Evolutionary conservation across 2,113 vertebrate species (phyloP).

Genomic region (Stegostoma tigrinum): DNA sequence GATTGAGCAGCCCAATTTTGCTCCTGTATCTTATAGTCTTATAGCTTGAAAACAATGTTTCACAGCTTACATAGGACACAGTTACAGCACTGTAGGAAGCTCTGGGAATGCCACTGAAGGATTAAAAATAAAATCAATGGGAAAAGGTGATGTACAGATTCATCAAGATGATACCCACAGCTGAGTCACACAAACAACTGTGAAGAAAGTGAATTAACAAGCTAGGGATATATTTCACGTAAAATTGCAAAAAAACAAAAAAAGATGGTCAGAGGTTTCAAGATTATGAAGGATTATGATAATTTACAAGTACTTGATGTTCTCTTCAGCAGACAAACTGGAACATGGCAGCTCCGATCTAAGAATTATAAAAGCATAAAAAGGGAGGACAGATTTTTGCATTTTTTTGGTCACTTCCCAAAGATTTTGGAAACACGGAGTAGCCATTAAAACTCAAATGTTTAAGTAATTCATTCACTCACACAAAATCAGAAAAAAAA

Average conservation of each 20-base stretch:
- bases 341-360: neutral
- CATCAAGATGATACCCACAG: neutral
- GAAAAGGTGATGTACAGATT: neutral
- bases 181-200: neutral
- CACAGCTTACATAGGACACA: too few species aligned
- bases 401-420: neutral
- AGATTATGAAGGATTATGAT: neutral
- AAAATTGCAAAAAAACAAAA: neutral
- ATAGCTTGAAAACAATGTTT: neutral
- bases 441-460: neutral
- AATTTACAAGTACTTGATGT: neutral
- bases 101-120: neutral
- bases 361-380: neutral
- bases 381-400: neutral
- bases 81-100: too few species aligned
- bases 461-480: neutral
- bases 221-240: neutral
- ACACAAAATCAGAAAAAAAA: neutral
- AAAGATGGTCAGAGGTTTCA: neutral
- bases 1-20: too few species aligned
- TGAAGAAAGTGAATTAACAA: neutral
- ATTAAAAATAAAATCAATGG: neutral
- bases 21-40: too few species aligned
- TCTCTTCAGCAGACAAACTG: neutral
- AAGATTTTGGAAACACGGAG: neutral